A percentile compares a stretch with the other conserved stretches of the same genome.
These are phyloP conservation scores for Arizona elegans DNA, from an alignment of 2,113 vertebrate species.

Conservation along the genomic window DNA sequence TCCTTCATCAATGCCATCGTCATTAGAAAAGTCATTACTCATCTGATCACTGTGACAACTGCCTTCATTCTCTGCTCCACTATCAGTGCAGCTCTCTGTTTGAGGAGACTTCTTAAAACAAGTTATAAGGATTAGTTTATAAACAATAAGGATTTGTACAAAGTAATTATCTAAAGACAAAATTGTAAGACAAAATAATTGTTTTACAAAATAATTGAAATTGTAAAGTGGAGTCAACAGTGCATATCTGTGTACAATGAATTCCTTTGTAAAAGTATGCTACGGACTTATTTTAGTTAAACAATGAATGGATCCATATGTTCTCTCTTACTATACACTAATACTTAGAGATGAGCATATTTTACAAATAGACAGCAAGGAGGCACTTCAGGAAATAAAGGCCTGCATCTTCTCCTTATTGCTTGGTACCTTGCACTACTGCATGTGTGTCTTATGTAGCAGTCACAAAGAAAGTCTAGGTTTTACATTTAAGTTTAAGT, in stretches of 20 bases:
- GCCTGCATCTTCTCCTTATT: neutral
- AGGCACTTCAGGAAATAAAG: neutral
- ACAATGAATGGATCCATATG: neutral
- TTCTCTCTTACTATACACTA: neutral
- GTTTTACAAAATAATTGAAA: neutral
- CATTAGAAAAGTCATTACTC: slow-evolving; percentile 98
- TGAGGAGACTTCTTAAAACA: slow-evolving; percentile 93
- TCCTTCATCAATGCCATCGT: slow-evolving; percentile 95
- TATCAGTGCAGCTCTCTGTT: slow-evolving; percentile 98
- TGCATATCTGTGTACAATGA: neutral
- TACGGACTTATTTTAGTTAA: neutral
- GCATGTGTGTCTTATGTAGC: neutral
- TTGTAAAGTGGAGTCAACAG: neutral
- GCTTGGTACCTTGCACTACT: neutral
- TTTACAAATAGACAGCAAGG: neutral
- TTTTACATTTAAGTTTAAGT: neutral
- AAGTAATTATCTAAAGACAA: too few species aligned
- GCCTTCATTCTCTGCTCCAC: slow-evolving; percentile 98
- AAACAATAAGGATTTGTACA: neutral
- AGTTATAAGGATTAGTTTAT: slow-evolving; percentile 45
- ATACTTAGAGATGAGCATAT: neutral
- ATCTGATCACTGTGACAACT: slow-evolving; percentile 99
- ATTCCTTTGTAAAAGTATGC: neutral
- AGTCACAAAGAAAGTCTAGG: too few species aligned
- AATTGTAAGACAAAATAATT: too few species aligned